Evolutionary conservation across 1,140 invertebrate genomes (phyloP), one percentile per base, ranked within the genome.

Genomic region (Schlechtendalia chinensis): DNA sequence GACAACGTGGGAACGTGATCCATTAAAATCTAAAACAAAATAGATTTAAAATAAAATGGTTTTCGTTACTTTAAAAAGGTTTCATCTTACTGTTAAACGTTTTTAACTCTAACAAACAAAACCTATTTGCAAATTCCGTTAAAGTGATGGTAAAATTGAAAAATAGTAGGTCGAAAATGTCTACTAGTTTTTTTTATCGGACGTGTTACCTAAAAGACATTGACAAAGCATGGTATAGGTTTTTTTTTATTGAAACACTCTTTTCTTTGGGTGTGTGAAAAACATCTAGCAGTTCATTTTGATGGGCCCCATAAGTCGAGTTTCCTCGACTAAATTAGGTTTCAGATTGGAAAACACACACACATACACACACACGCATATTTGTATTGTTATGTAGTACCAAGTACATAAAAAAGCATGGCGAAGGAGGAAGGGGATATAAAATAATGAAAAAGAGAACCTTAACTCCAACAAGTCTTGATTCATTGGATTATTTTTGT

Each of bases 211-310:
- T 22, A 39, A 39, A 45, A 39, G 74, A 77, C 74, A 56, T 77
- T 59, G 74, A 77, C 56, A 59, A 59, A 77, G 74, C 32, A 24
- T 8, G 4, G 54, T 1, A 59, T 50, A 39, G 32, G 32, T 12
- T 45, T 59, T 59, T 59, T 77, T 77, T 56, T 59, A 59, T 77
- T 32, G 29, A 77, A 59, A 22, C 29, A 45, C n/a, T 77, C 39
- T 12, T 65, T 32, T 32, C 27, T 65, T 67, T 32, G 32, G 3
- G 32, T 39, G 32, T n/a, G 53, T 56, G 74, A 77, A 77, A 59
- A 77, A 77, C 74, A 32, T n/a, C 74, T 59, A 22, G 54, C 32
- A 77, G 56, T 77, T 77, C 74, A 77, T 77, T 77, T 77, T 77
- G 59, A 77, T 77, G 56, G 74, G 29, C 56, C 53, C 74, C 74